These are phyloP conservation scores for Mycetomoellerius zeteki DNA, from an alignment of 1,140 invertebrate genomes.

Conservation along the genomic window DNA sequence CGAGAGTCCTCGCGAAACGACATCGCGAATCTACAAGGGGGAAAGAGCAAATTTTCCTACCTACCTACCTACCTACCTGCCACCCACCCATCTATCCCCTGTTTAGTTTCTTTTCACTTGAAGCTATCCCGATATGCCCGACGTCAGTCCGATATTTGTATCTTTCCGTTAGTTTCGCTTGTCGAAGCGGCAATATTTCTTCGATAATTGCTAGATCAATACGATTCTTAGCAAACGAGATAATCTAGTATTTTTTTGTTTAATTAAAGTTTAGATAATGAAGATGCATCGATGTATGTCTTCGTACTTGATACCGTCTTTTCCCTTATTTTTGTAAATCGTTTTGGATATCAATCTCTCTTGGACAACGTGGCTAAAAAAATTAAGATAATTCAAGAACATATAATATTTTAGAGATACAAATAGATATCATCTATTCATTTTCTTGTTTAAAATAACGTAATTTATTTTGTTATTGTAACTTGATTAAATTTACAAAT, in stretches of 20 bases:
- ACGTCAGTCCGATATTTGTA: neutral
- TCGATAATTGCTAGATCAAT: constrained; percentile 41
- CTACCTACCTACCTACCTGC: neutral
- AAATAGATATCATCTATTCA: neutral
- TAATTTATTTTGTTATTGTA: neutral
- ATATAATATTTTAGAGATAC: neutral
- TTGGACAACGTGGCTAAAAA: neutral
- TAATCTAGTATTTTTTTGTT: neutral
- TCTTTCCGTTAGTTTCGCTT: constrained; percentile 4
- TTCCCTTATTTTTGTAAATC: neutral
- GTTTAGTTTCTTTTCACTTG: constrained; percentile 45
- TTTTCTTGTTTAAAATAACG: neutral
- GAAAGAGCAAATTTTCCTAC: constrained; percentile 11
- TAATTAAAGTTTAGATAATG: constrained; percentile 18
- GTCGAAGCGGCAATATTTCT: constrained; percentile 24
- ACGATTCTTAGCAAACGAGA: neutral
- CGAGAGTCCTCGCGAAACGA: constrained; percentile 57
- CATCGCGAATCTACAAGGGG: constrained; percentile 50
- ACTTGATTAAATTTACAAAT: neutral
- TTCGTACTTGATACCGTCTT: neutral
- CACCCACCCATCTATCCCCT: neutral
- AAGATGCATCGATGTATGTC: neutral
- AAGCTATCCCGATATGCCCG: constrained; percentile 10
- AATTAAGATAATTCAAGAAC: neutral
- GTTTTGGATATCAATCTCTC: neutral